Evolutionary conservation across 2,888 invertebrate species (phyloP).

Genomic region (Megaustenia siamemsis): DNA sequence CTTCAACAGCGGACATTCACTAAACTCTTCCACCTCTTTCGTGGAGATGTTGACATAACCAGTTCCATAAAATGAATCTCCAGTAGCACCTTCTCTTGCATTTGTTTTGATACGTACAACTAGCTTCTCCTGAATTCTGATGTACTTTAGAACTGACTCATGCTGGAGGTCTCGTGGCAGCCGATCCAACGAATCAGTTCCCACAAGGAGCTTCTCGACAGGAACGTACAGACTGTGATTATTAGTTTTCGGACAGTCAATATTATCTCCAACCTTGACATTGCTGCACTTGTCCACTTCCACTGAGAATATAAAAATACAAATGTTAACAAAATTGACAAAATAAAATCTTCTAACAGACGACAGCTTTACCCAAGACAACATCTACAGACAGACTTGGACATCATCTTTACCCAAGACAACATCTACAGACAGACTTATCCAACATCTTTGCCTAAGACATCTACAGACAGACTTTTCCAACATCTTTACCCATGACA

Average conservation of each 20-base stretch:
- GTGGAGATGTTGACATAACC: slow-evolving; percentile 23
- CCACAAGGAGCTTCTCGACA: neutral
- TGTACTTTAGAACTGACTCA: slow-evolving; percentile 14
- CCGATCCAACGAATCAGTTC: too few species aligned
- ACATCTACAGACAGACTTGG: too few species aligned
- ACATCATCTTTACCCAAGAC: too few species aligned
- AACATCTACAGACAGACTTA: too few species aligned
- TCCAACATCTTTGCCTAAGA: too few species aligned
- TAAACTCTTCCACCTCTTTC: neutral
- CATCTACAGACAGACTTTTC: too few species aligned
- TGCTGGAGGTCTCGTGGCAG: slow-evolving; percentile 13
- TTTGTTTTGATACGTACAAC: slow-evolving; percentile 20
- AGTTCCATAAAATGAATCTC: neutral
- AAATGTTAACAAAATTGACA: neutral
- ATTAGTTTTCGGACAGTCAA: neutral
- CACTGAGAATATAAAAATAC: neutral
- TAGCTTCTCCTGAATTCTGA: slow-evolving; percentile 28
- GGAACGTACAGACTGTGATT: neutral
- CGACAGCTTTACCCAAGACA: too few species aligned
- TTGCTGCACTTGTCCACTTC: neutral
- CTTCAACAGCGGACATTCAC: neutral
- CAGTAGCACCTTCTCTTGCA: neutral
- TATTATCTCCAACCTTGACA: neutral
- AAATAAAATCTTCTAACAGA: too few species aligned
- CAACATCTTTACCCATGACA: too few species aligned